These are phyloP conservation scores for Drosophila nr. medialis DNA, from an alignment of 2,888 invertebrate species.

Conservation along the genomic window DNA sequence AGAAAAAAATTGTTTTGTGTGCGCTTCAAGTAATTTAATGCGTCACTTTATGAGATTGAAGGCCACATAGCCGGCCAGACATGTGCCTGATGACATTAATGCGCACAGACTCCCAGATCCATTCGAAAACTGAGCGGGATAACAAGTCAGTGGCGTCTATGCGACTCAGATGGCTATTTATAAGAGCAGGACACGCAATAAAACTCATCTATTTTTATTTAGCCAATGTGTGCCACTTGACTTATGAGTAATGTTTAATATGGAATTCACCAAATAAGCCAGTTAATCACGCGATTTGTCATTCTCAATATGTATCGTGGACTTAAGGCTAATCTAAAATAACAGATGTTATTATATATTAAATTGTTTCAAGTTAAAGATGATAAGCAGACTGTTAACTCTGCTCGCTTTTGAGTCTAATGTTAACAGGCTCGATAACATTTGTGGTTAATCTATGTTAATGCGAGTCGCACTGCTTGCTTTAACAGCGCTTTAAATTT, in stretches of 20 bases:
- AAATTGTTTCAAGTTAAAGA: neutral
- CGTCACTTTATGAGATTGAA: slow-evolving; percentile 64
- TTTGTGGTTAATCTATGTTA: neutral
- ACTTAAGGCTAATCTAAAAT: slow-evolving; percentile 27
- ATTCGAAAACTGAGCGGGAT: neutral
- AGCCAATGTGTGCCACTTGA: slow-evolving; percentile 37
- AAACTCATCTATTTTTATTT: slow-evolving; percentile 71
- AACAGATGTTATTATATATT: neutral
- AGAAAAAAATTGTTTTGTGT: slow-evolving; percentile 41
- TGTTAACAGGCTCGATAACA: neutral
- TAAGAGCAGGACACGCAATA: slow-evolving; percentile 37
- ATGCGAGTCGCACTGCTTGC: neutral
- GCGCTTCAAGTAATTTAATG: slow-evolving; percentile 63
- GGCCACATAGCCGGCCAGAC: slow-evolving; percentile 33
- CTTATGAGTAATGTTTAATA: slow-evolving; percentile 45
- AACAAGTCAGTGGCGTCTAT: slow-evolving; percentile 27
- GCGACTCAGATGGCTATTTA: slow-evolving; percentile 53
- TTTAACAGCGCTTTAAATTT: neutral
- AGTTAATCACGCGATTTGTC: slow-evolving; percentile 72
- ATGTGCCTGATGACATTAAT: slow-evolving; percentile 25
- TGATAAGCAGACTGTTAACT: neutral
- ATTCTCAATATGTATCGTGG: slow-evolving; percentile 29
- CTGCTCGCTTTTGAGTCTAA: neutral
- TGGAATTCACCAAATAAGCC: slow-evolving; percentile 57
- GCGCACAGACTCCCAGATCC: slow-evolving; percentile 5